phyloP scores from a whole-genome alignment of 1,140 invertebrate genomes.

The Battus philenor region DNA sequence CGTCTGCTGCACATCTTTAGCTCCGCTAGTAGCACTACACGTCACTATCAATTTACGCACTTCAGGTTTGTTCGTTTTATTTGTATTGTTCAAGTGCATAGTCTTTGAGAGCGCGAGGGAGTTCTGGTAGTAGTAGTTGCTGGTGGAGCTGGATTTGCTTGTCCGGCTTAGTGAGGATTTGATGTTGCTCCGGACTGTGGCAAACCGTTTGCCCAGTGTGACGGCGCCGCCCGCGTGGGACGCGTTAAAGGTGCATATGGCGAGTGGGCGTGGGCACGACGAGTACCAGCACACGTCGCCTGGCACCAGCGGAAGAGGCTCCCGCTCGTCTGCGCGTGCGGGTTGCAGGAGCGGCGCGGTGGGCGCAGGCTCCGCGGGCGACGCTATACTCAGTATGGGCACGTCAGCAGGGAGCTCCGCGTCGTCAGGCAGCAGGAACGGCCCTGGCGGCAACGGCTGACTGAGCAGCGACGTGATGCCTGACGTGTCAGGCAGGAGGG shows the following conservation, averaged over 20 bases:
- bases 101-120: conserved; percentile 52
- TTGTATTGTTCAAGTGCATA: conserved; percentile 55
- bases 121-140: conserved; percentile 56
- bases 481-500: conserved; percentile 47
- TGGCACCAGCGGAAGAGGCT: conserved; percentile 38
- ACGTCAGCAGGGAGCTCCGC: conserved; percentile 34
- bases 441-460: conserved; percentile 40
- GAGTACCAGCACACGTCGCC: conserved; percentile 68
- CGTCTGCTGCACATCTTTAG: conserved; percentile 47
- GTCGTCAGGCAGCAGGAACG: conserved; percentile 46
- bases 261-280: conserved; percentile 61
- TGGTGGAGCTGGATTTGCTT: conserved; percentile 35
- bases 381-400: conserved; percentile 27
- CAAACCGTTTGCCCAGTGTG: conserved; percentile 60
- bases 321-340: conserved; percentile 30
- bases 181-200: conserved; percentile 65
- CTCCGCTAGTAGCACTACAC: conserved; percentile 43
- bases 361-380: conserved; percentile 26
- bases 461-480: conserved; percentile 51
- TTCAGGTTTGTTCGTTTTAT: conserved; percentile 62
- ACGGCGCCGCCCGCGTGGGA: conserved; percentile 64
- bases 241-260: conserved; percentile 68
- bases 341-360: conserved; percentile 19
- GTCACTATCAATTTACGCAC: conserved; percentile 68
- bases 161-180: conserved; percentile 57